phyloP scores from a whole-genome alignment of 2,888 invertebrate genomes.

The Pyrrhosoma nymphula region DNA sequence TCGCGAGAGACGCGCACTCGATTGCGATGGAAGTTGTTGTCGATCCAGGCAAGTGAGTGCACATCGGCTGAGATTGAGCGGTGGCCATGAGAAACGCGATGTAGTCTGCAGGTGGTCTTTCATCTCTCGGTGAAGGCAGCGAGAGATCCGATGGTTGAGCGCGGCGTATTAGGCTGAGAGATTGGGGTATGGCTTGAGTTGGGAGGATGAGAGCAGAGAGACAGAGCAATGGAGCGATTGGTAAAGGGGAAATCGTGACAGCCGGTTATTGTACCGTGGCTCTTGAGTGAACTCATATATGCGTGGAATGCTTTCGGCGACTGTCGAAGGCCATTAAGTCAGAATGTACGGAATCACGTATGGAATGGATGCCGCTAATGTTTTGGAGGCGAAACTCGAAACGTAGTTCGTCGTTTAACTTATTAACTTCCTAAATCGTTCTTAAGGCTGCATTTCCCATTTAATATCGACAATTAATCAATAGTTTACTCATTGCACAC shows the following conservation, averaged over 20 bases:
- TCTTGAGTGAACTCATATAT: neutral
- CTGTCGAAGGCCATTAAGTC: neutral
- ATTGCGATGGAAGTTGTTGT: neutral
- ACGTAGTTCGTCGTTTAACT: too few species aligned
- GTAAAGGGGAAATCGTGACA: neutral
- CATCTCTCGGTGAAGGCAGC: neutral
- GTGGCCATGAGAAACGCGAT: slow-evolving; percentile 26
- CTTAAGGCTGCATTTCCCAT: too few species aligned
- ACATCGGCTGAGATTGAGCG: neutral
- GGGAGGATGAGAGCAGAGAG: too few species aligned
- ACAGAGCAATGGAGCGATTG: too few species aligned
- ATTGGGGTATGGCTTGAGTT: neutral
- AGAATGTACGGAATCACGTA: neutral
- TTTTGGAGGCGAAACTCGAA: too few species aligned
- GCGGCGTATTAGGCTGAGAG: neutral
- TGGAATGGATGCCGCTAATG: neutral
- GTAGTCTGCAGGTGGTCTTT: slow-evolving; percentile 31
- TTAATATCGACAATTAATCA: too few species aligned
- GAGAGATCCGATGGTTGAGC: neutral
- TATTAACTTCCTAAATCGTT: too few species aligned
- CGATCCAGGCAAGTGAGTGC: neutral
- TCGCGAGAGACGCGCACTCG: neutral
- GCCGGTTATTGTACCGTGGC: neutral
- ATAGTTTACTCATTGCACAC: too few species aligned
- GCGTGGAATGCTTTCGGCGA: neutral